Evolutionary conservation across 2,888 invertebrate genomes (phyloP).

Genomic region (Cybosia mesomella): DNA sequence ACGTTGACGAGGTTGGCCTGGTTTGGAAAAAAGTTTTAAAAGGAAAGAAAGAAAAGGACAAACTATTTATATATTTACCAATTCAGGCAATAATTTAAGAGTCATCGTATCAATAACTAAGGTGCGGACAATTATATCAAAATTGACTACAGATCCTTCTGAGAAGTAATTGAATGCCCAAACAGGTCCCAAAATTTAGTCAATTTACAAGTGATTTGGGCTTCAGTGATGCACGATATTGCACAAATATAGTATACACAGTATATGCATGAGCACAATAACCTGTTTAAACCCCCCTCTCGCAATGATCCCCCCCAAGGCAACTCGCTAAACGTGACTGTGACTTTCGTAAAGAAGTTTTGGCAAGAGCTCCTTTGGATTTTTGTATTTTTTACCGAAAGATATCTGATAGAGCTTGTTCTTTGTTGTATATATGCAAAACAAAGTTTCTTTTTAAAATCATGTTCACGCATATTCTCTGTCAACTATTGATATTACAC

Average conservation of each 20-base stretch:
- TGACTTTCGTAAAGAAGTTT: conserved; percentile 60
- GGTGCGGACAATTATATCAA: conserved; percentile 1
- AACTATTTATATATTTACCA: background rate
- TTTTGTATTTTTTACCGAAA: conserved; percentile 43
- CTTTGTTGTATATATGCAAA: conserved; percentile 52
- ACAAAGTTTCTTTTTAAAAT: conserved; percentile 30
- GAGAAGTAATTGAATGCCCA: conserved; percentile 39
- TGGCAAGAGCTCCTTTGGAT: conserved; percentile 44
- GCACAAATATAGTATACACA: conserved; percentile 26
- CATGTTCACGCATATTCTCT: conserved; percentile 13
- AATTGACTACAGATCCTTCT: conserved; percentile 32
- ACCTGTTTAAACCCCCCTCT: conserved; percentile 44
- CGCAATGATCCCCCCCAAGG: conserved; percentile 32
- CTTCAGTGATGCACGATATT: conserved; percentile 43
- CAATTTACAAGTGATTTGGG: conserved; percentile 47
- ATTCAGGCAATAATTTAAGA: background rate
- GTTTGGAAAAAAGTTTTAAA: background rate
- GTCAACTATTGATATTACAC: background rate
- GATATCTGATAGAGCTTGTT: conserved; percentile 52
- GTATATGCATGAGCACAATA: conserved; percentile 19
- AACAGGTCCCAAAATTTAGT: conserved; percentile 38
- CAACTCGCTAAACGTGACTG: conserved; percentile 58
- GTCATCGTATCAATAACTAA: conserved; percentile 15
- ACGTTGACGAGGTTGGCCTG: background rate
- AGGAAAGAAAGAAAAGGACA: too few relatives aligned